Conservation (phyloP, 2,113 vertebrate species). For the Mustelus asterias region DNA sequence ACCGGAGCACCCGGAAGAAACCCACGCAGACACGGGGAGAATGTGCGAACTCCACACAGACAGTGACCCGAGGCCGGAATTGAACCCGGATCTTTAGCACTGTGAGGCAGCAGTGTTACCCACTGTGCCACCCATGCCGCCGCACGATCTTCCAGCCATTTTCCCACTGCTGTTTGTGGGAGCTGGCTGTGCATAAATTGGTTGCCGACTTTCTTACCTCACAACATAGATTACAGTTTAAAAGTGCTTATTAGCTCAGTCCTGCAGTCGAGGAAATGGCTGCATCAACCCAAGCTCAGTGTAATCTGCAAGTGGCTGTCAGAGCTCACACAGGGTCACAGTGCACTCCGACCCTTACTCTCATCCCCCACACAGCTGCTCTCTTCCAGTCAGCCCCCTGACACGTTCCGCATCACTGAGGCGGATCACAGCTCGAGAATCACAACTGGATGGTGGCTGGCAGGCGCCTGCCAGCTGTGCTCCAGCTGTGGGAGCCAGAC, state of each 20-base stretch:
- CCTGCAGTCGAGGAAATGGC: background rate
- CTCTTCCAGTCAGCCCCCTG: background rate
- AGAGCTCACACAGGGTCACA: background rate
- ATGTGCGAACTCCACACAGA: too few species aligned
- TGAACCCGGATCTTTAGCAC: too few species aligned
- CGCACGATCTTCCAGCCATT: too few species aligned
- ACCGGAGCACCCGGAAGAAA: too few species aligned
- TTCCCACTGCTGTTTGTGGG: too few species aligned
- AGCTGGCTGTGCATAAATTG: background rate
- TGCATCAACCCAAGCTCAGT: background rate
- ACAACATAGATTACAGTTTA: background rate
- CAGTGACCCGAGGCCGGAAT: too few species aligned
- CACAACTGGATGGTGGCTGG: background rate
- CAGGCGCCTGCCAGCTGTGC: background rate
- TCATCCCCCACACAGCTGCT: background rate
- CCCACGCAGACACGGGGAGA: too few species aligned
- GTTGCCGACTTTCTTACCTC: background rate
- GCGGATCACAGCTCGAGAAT: background rate
- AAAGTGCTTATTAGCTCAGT: background rate
- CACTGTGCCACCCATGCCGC: too few species aligned
- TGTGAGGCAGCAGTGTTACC: too few species aligned
- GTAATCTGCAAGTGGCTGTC: background rate
- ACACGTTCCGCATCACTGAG: background rate
- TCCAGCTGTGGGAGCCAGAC: background rate
- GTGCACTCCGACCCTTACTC: background rate